phyloP scores from a whole-genome alignment of 2,113 vertebrate genomes.

The Coturnix japonica region DNA sequence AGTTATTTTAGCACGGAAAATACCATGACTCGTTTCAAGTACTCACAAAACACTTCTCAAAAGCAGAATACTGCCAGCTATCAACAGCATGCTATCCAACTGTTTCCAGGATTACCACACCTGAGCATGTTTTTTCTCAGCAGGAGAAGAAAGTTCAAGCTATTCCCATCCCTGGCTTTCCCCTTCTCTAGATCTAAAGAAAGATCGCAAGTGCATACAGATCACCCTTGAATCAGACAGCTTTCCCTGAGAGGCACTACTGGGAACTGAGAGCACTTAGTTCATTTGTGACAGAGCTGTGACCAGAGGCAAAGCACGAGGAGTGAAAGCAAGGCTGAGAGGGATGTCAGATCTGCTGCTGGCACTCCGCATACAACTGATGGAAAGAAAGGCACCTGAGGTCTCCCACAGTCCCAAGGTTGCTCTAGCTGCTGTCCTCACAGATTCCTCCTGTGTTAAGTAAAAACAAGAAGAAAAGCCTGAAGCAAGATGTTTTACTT shows the following conservation, averaged over 20 bases:
- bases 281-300: rapidly evolving
- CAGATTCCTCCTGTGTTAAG: not conserved
- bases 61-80: not conserved
- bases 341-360: not conserved
- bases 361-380: rapidly evolving
- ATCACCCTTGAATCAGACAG: rapidly evolving
- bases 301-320: not conserved
- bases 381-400: not conserved
- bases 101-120: not conserved
- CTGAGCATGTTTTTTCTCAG: not conserved
- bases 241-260: rapidly evolving
- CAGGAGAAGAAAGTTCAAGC: not conserved
- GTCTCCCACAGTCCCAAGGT: not conserved
- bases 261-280: not conserved
- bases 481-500: not conserved
- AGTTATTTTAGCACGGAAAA: not conserved
- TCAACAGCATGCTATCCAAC: not conserved
- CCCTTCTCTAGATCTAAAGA: not conserved
- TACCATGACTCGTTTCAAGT: not conserved
- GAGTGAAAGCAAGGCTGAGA: rapidly evolving
- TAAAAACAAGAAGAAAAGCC: not conserved
- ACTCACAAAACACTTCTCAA: not conserved
- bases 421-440: not conserved
- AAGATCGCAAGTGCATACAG: not conserved
- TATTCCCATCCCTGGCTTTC: not conserved